Percentiles rank a stretch among this genome's conserved stretches.
Evolutionary conservation across 2,888 invertebrate genomes (phyloP).

Genomic region (Pteria penguin): DNA sequence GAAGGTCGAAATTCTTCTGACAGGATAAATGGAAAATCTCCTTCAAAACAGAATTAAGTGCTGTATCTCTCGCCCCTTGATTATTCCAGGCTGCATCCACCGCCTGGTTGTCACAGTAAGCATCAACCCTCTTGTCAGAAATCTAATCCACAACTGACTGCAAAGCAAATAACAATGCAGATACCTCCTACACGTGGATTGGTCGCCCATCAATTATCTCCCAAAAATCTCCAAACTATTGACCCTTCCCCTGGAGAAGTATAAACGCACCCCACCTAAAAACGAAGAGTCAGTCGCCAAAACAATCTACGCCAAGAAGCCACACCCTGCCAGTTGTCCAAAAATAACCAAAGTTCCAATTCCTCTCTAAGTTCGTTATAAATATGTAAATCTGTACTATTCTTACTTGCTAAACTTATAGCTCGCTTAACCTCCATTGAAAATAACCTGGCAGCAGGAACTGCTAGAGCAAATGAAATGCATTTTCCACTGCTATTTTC

Average conservation of each 20-base stretch:
- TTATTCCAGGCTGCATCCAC: conserved; percentile 29
- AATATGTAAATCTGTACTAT: conserved; percentile 22
- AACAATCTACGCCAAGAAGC: conserved; percentile 36
- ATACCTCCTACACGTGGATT: conserved; percentile 39
- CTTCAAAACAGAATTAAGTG: conserved; percentile 25
- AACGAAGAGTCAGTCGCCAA: conserved; percentile 35
- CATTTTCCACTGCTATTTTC: conserved; percentile 37
- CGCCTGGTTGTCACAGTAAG: conserved; percentile 34
- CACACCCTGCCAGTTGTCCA: conserved; percentile 33
- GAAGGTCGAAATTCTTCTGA: conserved; percentile 12
- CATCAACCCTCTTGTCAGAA: conserved; percentile 24
- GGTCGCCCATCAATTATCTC: conserved; percentile 8
- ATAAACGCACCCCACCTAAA: conserved; percentile 23
- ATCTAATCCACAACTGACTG: conserved; percentile 12
- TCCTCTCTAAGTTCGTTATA: conserved; percentile 33
- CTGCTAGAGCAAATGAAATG: conserved; percentile 27
- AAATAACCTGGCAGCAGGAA: conserved; percentile 33
- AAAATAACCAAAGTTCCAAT: conserved; percentile 26
- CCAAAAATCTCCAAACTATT: conserved; percentile 37
- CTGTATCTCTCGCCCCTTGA: conserved; percentile 20
- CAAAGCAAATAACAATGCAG: conserved; percentile 16
- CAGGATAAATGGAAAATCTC: conserved; percentile 11
- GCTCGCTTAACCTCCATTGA: conserved; percentile 37
- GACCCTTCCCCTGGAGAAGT: not conserved
- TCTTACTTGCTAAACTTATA: conserved; percentile 27